A percentile compares a stretch with the other conserved stretches of the same genome.
Evolutionary conservation across 2,113 vertebrate species (phyloP).

Genomic region (Lophotis ruficrista): DNA sequence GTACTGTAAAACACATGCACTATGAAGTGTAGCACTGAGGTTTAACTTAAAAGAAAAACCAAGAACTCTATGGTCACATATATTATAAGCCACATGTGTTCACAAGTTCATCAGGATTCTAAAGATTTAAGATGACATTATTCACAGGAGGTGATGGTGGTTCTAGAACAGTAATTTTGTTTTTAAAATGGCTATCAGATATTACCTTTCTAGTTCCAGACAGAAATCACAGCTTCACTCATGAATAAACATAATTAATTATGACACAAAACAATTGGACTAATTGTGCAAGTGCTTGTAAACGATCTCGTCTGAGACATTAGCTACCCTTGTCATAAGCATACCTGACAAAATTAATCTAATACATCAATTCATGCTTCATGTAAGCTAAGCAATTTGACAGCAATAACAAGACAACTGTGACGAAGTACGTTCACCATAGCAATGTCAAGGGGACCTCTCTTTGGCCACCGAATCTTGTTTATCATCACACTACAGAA

Average conservation of each 20-base stretch:
- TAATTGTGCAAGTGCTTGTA: constrained; percentile 29
- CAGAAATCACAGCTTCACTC: neutral
- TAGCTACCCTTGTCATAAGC: neutral
- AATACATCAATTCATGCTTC: neutral
- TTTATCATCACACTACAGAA: constrained; percentile 15
- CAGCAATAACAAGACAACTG: constrained; percentile 18
- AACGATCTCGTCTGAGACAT: constrained; percentile 10
- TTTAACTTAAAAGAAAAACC: neutral
- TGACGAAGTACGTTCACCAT: neutral
- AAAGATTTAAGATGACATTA: neutral
- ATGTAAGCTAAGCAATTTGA: constrained; percentile 18
- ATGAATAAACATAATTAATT: constrained; percentile 29
- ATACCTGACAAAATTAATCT: constrained; percentile 50
- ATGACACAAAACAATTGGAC: constrained; percentile 26
- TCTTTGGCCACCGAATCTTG: neutral
- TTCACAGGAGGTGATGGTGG: neutral
- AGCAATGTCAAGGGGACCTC: neutral
- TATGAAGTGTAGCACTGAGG: neutral
- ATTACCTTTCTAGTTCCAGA: neutral
- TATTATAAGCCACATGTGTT: neutral
- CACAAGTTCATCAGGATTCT: neutral
- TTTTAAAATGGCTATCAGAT: neutral
- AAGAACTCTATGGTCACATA: neutral
- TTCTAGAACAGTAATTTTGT: neutral
- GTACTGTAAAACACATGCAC: neutral